phyloP scores from a whole-genome alignment of 53 echinoderm and acorn worm genomes.

The Apostichopus leukothele region DNA sequence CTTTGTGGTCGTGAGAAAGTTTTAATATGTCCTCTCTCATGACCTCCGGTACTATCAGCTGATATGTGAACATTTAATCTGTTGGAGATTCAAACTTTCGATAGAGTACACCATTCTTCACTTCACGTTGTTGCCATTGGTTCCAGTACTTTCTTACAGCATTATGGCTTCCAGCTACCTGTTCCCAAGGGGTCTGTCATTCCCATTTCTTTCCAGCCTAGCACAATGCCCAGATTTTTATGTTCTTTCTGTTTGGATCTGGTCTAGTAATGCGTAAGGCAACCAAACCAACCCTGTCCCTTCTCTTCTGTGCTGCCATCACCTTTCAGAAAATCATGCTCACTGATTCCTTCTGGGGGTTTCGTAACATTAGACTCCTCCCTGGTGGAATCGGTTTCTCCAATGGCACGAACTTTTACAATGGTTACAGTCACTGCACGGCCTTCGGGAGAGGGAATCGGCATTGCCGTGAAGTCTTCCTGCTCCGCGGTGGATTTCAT shows the following conservation, averaged over 20 bases:
- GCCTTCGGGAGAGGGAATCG: too few relatives aligned
- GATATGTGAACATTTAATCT: background rate
- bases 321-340: background rate
- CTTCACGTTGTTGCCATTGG: conserved; percentile 3
- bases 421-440: background rate
- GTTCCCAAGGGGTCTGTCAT: too few relatives aligned
- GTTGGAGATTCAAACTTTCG: background rate
- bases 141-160: background rate
- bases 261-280: too few relatives aligned
- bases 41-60: background rate
- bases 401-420: too few relatives aligned
- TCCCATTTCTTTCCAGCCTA: background rate
- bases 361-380: background rate
- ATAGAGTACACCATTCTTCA: background rate
- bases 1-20: too few relatives aligned
- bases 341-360: background rate
- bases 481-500: too few relatives aligned
- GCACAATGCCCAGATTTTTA: background rate
- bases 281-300: background rate
- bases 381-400: too few relatives aligned
- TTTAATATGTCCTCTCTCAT: too few relatives aligned
- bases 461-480: background rate
- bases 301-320: background rate
- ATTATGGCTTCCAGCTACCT: too few relatives aligned
- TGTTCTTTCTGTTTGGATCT: too few relatives aligned